Evolutionary conservation across 2,113 vertebrate species (phyloP), one percentile per base, ranked within the genome.

Genomic region (Panthera leo): DNA sequence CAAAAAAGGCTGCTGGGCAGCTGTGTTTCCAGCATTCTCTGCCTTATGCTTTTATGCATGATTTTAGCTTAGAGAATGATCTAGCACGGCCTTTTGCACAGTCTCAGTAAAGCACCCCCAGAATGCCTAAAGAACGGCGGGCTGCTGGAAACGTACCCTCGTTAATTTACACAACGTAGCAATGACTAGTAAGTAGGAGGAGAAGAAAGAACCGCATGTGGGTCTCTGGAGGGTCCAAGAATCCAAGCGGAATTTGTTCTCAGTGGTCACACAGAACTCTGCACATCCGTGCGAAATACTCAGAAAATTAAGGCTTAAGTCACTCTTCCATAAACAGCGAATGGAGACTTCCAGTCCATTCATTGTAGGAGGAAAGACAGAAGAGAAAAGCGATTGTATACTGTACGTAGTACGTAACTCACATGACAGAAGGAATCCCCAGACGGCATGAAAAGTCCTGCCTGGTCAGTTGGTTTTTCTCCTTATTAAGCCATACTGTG

Each of bases 61-160:
- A 85, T 83, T 89, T 93, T 80, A 91, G 79, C 79, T 68, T 71
- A 73, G 76, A 83, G 86, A 93, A 87, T 63, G 48, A 83, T 18
- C 36, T 48, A 71, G n/a, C 63, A 55, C 34, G n/a, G 58, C 48
- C 75, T 87, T 42, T 86, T 61, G 61, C 90, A 68, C 85, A 27
- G 68, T 42, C 79, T 82, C 85, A 63, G 23, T 63, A 84, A 65
- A 29, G 25, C 84, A 94, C n/a, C 45, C 31, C 51, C 21, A 61
- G 67, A 65, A 89, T 3, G 14, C 70, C 84, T 91, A 42, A 42
- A 97, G 82, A 93, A 91, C 63, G 75, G 92, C 71, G 27, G 68
- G 7, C 3, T 92, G 86, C 48, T 70, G 75, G 42, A 90, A 70
- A 75, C 2, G 27, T 16, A 15, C 65, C n/a, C 55, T 65, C 3